Percentiles rank a stretch among this genome's conserved stretches.
phyloP scores from a whole-genome alignment of 2,888 invertebrate species.

The Chymomyza amoena region DNA sequence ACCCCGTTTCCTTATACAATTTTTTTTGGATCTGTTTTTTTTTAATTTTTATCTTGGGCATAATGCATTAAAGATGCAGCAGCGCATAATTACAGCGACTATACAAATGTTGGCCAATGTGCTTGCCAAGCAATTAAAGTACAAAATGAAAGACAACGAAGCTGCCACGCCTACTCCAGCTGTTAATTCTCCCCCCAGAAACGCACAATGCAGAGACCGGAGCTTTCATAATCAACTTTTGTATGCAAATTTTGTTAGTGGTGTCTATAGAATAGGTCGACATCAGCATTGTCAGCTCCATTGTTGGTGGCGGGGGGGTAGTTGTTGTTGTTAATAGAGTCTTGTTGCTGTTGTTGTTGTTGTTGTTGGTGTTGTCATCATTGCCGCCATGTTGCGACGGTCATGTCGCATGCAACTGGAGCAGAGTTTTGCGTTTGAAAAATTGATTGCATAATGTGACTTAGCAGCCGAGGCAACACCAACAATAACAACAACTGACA shows the following conservation, averaged over 20 bases:
- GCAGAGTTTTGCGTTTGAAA: constrained; percentile 42
- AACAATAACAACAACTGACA: constrained; percentile 6
- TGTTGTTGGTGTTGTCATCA: neutral
- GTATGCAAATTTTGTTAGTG: constrained; percentile 16
- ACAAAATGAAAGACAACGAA: constrained; percentile 13
- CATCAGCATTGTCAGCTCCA: neutral
- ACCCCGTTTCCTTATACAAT: neutral
- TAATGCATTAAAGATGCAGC: constrained; percentile 30
- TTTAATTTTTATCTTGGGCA: constrained; percentile 19
- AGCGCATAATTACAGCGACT: neutral
- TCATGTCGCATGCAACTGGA: constrained; percentile 5
- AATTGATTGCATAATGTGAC: constrained; percentile 63
- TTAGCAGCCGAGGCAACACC: constrained; percentile 43
- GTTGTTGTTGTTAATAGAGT: neutral
- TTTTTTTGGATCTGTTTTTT: neutral
- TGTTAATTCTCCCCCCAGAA: neutral
- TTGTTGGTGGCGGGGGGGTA: neutral
- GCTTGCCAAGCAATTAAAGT: constrained; percentile 34
- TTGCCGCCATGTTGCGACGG: neutral
- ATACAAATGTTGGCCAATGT: neutral
- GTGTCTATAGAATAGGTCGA: neutral
- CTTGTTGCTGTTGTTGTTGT: constrained; percentile 4
- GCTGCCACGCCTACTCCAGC: neutral
- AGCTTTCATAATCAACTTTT: constrained; percentile 35
- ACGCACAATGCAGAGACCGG: constrained; percentile 2